phyloP scores from a whole-genome alignment of 1,140 invertebrate genomes.

The Danaus plexippus region DNA sequence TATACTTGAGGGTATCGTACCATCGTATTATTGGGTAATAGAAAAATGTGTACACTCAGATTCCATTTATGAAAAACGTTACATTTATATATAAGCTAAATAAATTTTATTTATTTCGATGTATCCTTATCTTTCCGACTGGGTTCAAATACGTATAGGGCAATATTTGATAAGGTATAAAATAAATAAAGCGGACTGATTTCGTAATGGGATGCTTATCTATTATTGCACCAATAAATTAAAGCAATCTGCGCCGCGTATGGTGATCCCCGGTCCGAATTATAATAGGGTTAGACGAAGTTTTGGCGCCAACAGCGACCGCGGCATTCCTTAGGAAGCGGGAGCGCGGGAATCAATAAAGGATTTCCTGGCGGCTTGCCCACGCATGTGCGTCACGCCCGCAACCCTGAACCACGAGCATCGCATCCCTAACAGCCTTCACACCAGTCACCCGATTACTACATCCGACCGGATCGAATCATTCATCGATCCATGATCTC shows the following conservation, averaged over 20 bases:
- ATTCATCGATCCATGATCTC: background rate
- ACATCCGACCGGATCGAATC: slow-evolving; percentile 7
- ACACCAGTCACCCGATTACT: slow-evolving; percentile 7
- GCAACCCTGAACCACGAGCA: slow-evolving; percentile 17
- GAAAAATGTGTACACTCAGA: no score
- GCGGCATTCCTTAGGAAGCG: slow-evolving; percentile 66
- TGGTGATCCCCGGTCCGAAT: slow-evolving; percentile 44
- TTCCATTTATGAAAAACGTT: no score
- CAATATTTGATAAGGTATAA: slow-evolving; percentile 4
- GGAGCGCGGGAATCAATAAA: slow-evolving; percentile 70
- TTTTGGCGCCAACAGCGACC: slow-evolving; percentile 62
- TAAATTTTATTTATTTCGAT: no score
- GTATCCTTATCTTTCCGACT: background rate
- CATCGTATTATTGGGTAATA: no score
- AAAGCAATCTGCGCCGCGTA: slow-evolving; percentile 34
- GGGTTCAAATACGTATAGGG: background rate
- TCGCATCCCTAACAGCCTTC: slow-evolving; percentile 16
- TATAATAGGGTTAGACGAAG: slow-evolving; percentile 47
- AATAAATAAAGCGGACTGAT: background rate
- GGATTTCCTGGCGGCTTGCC: slow-evolving; percentile 68
- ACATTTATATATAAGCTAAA: no score
- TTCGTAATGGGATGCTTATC: slow-evolving; percentile 17
- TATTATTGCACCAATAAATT: slow-evolving; percentile 30
- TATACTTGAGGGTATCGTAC: no score
- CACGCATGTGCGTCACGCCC: slow-evolving; percentile 65